Conservation (phyloP, 2,113 vertebrate genomes). For the Bubo scandiacus region DNA sequence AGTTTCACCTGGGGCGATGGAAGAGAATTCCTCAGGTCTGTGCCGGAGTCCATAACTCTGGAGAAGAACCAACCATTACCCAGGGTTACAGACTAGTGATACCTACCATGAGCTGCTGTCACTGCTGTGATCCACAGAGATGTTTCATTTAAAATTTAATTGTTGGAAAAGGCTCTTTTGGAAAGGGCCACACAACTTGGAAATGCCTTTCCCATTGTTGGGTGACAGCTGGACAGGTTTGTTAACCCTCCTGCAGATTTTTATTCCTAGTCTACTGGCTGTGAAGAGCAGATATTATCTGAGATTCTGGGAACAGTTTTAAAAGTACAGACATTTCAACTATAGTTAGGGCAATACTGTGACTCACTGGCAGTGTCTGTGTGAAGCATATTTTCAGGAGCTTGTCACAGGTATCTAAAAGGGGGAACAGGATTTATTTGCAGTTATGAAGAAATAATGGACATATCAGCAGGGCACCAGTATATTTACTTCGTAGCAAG, state of each 20-base stretch:
- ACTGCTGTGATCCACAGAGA: not conserved
- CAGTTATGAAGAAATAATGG: not conserved
- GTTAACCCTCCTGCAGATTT: not conserved
- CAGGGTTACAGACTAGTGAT: not conserved
- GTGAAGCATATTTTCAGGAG: not conserved
- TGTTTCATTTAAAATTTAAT: not conserved
- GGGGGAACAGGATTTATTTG: not conserved
- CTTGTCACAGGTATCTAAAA: not conserved
- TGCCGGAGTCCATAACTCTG: accelerated
- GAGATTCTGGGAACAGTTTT: not conserved
- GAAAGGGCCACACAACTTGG: not conserved
- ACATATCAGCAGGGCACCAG: not conserved
- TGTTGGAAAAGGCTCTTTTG: not conserved
- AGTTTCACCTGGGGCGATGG: not conserved
- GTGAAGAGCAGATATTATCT: not conserved
- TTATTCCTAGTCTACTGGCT: not conserved
- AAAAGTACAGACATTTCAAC: not conserved
- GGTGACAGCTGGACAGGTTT: not conserved
- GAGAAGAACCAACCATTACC: not conserved
- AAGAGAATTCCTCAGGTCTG: not conserved
- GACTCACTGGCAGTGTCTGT: not conserved
- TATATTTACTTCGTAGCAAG: not conserved
- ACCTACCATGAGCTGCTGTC: not conserved
- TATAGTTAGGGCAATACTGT: not conserved
- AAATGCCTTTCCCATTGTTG: accelerated